Base-by-base conservation (phyloP, 2,888 invertebrate species). In the Acrobasis consociella region DNA sequence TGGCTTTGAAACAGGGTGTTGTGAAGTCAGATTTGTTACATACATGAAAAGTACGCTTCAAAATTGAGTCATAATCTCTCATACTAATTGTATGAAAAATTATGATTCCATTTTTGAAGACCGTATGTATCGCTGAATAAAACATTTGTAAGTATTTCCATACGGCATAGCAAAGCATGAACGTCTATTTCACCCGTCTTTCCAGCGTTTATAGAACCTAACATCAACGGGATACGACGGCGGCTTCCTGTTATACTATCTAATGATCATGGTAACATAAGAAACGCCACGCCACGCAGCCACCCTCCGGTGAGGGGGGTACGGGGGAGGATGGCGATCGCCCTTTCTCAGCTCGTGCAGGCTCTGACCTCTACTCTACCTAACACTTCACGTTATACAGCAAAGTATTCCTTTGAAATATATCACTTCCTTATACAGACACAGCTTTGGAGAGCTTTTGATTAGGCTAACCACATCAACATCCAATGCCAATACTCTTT, bases 341-440 rank as follows among this genome's bases (percentile, higher is more conserved):
- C 76, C 78, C 83, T 78, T 77, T 79, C 84, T 60, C 58, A 74
- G 71, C 73, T 81, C 46, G 75, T 73, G 76, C 75, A 67, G 66
- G 76, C 78, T 73, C 73, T 68, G 70, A 68, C 68, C 69, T 71
- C 65, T 65, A 61, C 60, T 69, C 69, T 69, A 71, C 68, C 69
- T 69, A 15, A 59, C 49, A 59, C 49, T 37, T 49, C 22, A 9
- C n/a, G 9, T 9, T 37, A 55, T 46, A 42, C 13, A 58, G 39
- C 15, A 46, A 42, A 42, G 16, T 38, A 3, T 38, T 53, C 38
- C 15, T 38, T 38, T 31, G 31, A 50, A 49, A 49, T 2, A n/a
- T 49, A 49, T 15, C 49, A 15, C 3, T 31, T 31, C 31, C 7
- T 31, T 7, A 8, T 7, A 31, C 22, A 22, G 22, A 22, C 2